Percentiles rank a stretch among this genome's conserved stretches.
These are phyloP conservation scores for Gambusia yucatana DNA, from an alignment of 2,797 vertebrate genomes.

Conservation along the genomic window DNA sequence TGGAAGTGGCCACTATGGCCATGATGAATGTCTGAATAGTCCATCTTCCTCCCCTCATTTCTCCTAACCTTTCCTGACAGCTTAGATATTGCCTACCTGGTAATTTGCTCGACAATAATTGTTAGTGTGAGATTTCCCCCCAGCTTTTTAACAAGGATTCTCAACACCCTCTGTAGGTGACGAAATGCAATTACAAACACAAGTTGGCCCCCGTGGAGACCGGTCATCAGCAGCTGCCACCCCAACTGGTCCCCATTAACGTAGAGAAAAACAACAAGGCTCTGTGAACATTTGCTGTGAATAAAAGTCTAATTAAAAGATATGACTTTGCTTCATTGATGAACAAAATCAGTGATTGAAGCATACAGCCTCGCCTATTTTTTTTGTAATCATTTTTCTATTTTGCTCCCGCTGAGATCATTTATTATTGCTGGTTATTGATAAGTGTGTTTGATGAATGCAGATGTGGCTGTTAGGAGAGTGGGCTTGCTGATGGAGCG, in stretches of 20 bases:
- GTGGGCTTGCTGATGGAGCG: constrained; percentile 91
- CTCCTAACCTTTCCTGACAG: constrained; percentile 97
- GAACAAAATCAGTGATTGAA: constrained; percentile 93
- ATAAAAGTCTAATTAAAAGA: constrained; percentile 94
- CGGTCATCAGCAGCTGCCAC: constrained; percentile 88
- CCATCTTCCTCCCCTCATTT: constrained; percentile 91
- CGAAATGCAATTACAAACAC: constrained; percentile 97
- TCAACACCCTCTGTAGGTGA: constrained; percentile 99
- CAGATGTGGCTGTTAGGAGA: constrained; percentile 90
- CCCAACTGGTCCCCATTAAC: constrained; percentile 82
- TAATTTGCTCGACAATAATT: constrained; percentile 97
- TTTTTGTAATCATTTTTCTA: constrained; percentile 65
- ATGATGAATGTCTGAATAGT: constrained; percentile 96
- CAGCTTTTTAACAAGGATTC: constrained; percentile 93
- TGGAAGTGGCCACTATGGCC: constrained; percentile 85
- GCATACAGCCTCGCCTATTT: constrained; percentile 67
- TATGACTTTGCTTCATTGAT: constrained; percentile 93
- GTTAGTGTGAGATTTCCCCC: constrained; percentile 90
- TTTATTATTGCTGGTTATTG: constrained; percentile 94
- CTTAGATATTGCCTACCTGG: constrained; percentile 95
- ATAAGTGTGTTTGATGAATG: constrained; percentile 96
- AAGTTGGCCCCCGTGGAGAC: constrained; percentile 83
- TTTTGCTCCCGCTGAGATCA: constrained; percentile 91
- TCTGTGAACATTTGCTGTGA: constrained; percentile 83
- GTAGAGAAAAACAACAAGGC: constrained; percentile 72